These are phyloP conservation scores for Microtus ochrogaster DNA, from an alignment of 2,113 vertebrate genomes.

Conservation along the genomic window DNA sequence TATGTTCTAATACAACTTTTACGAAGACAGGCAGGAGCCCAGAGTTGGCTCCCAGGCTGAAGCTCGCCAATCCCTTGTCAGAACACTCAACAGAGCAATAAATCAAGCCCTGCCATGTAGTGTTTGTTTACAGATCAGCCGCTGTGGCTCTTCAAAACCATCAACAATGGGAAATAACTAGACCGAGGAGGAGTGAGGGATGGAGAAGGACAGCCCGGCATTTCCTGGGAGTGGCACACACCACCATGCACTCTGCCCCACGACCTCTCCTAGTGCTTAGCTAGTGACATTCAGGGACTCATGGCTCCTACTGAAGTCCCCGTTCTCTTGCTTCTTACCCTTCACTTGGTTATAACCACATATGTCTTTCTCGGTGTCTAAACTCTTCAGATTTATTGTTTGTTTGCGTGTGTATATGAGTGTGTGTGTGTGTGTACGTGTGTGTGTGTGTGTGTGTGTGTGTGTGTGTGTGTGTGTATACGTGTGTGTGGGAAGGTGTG, in stretches of 20 bases:
- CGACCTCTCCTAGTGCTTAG: too few species aligned
- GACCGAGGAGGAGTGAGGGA: not conserved
- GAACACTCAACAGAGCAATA: conserved; percentile 18
- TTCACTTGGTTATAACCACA: not conserved
- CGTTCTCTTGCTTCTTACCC: not conserved
- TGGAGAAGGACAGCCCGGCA: fast-evolving
- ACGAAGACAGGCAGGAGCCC: not conserved
- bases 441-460: not conserved
- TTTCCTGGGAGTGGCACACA: not conserved
- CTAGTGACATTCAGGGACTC: not conserved
- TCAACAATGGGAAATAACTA: not conserved
- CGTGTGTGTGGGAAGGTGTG: not conserved
- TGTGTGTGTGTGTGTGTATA: not conserved
- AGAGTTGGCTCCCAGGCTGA: not conserved
- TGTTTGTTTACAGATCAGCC: not conserved
- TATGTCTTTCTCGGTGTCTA: not conserved
- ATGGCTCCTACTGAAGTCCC: not conserved
- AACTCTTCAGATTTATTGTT: not conserved
- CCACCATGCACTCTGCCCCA: not conserved
- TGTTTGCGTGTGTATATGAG: not conserved
- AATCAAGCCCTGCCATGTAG: conserved; percentile 1
- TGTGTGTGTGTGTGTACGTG: not conserved
- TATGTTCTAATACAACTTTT: conserved; percentile 2
- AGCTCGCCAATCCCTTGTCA: conserved; percentile 28
- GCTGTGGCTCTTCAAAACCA: not conserved